Conservation (phyloP, 2,888 invertebrate genomes). For the Spialia ferax region DNA sequence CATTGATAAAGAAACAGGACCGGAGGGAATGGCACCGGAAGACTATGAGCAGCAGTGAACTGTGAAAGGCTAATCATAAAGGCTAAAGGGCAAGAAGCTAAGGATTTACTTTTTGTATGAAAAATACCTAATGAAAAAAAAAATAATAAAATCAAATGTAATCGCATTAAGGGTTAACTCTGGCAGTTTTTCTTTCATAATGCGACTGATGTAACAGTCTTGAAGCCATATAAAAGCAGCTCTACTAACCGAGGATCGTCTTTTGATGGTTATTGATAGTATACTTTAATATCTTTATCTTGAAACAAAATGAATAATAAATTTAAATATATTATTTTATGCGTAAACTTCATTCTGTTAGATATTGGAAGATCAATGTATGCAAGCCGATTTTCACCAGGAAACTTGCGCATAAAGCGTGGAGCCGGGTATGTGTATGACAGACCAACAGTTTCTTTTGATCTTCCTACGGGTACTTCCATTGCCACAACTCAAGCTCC, state of each 20-base stretch:
- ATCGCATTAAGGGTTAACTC: conserved; percentile 56
- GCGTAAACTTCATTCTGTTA: conserved; percentile 11
- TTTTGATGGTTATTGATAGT: conserved; percentile 49
- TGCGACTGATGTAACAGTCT: conserved; percentile 57
- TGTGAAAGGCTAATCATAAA: no score
- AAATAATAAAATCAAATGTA: no score
- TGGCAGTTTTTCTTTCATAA: conserved; percentile 61
- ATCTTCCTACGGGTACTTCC: conserved; percentile 59
- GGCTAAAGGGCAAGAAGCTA: no score
- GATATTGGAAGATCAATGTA: conserved; percentile 3
- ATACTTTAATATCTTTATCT: neutral
- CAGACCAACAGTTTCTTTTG: conserved; percentile 73
- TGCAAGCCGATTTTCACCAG: neutral
- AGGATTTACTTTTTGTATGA: no score
- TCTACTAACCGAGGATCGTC: conserved; percentile 54
- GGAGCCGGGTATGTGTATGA: conserved; percentile 80
- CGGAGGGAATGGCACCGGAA: no score
- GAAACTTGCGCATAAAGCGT: conserved; percentile 60
- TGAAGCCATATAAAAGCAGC: conserved; percentile 67
- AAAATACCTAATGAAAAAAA: no score
- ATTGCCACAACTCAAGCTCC: conserved; percentile 67
- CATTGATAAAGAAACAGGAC: no score
- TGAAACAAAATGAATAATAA: conserved; percentile 26
- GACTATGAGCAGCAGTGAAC: no score
- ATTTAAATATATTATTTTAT: conserved; percentile 21